Evolutionary conservation across 2,888 invertebrate genomes (phyloP), one percentile per base, ranked within the genome.

Genomic region (Lobophora halterata): DNA sequence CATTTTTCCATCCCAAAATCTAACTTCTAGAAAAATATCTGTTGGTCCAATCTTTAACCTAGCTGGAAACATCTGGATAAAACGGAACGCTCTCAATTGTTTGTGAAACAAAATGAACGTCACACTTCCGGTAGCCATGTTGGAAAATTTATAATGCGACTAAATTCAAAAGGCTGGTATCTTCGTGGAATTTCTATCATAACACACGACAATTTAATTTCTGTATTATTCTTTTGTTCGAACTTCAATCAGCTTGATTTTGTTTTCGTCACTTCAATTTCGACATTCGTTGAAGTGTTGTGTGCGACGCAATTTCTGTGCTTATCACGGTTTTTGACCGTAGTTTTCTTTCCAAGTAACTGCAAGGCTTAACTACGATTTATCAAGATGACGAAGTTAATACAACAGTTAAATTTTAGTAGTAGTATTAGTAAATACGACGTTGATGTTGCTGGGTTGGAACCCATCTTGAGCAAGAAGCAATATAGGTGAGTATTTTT

Each of bases 341-440:
- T 85, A 63, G 68, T 74, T 79, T 81, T 71, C 61, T 47, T 57
- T 58, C 52, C 52, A 44, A 71, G 75, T 82, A 71, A 49, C 49
- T 62, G 54, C 69, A 81, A 79, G 83, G 85, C 86, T 75, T 72
- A 85, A 87, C 36, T 85, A 86, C 85, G 85, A 66, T 64, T 85
- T 56, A 42, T 58, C 82, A 87, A 69, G 74, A 88, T 88, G 88
- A 87, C 86, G 70, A 87, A 87, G 82, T 77, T 88, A 68, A 71
- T 88, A 73, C 83, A 83, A 72, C 86, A 86, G 65, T 86, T 88
- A 80, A 79, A 75, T 71, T 88, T 86, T 85, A 87, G 83, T 83
- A 88, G 82, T 87, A 87, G 79, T 83, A 80, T 79, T 86, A 88
- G 77, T 86, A 83, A 72, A 69, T 82, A 76, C 63, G 79, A 79